A percentile compares a stretch with the other conserved stretches of the same genome.
Conservation (phyloP, 2,113 vertebrate species). For the Aptenodytes forsteri region DNA sequence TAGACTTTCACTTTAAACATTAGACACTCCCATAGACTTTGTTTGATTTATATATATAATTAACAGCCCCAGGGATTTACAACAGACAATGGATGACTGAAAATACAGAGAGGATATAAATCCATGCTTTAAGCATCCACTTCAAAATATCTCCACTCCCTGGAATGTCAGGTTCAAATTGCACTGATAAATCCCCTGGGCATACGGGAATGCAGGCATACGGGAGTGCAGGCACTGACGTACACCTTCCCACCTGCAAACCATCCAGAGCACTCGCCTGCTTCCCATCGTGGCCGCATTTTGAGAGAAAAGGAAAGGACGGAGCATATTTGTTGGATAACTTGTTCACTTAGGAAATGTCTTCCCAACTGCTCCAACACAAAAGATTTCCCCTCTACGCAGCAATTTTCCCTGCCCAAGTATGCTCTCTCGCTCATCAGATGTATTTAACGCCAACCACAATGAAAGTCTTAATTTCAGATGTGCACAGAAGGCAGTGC, state of each 20-base stretch:
- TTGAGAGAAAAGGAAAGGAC: not conserved
- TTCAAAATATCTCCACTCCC: slow-evolving; percentile 10
- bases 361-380: not conserved
- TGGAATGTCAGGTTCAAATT: slow-evolving; percentile 39
- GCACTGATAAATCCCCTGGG: slow-evolving; percentile 2
- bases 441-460: fast-evolving
- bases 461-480: not conserved
- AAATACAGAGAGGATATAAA: slow-evolving; percentile 46
- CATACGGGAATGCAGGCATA: not conserved
- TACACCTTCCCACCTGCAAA: not conserved
- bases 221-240: not conserved
- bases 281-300: not conserved
- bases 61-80: slow-evolving; percentile 32
- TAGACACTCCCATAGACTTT: slow-evolving; percentile 28
- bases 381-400: not conserved
- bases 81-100: slow-evolving; percentile 34
- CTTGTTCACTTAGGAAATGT: not conserved
- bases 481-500: fast-evolving
- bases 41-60: slow-evolving; percentile 52
- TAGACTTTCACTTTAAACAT: slow-evolving; percentile 62
- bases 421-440: fast-evolving
- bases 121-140: not conserved
- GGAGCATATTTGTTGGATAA: not conserved
- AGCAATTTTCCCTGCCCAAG: not conserved
- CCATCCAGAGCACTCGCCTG: not conserved